Percentiles rank a stretch among this genome's conserved stretches.
Evolutionary conservation across 2,888 invertebrate species (phyloP).

Genomic region (Tipula confusa): DNA sequence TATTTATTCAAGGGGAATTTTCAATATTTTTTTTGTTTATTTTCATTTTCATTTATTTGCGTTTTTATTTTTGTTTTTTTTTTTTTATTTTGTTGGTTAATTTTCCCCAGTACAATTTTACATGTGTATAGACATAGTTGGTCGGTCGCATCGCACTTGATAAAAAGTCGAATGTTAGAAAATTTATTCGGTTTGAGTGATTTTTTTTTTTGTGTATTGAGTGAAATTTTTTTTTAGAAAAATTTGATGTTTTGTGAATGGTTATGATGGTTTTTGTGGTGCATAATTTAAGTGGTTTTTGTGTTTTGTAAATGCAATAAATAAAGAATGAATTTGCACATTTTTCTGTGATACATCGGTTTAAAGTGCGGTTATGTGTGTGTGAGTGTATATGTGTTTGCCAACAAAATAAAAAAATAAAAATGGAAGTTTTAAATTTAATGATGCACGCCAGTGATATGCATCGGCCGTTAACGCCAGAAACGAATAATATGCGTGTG

Average conservation of each 20-base stretch:
- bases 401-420: too few relatives aligned
- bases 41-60: too few relatives aligned
- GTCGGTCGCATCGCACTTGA: neutral
- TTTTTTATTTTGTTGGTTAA: neutral
- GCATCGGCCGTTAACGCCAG: slow-evolving; percentile 45
- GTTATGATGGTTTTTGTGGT: neutral
- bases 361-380: neutral
- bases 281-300: neutral
- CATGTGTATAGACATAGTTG: neutral
- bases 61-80: too few relatives aligned
- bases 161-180: neutral
- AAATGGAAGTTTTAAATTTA: slow-evolving; percentile 50
- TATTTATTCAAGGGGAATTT: neutral
- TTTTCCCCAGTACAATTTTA: slow-evolving; percentile 3
- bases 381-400: neutral
- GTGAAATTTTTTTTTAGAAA: neutral
- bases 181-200: neutral
- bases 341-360: slow-evolving; percentile 3
- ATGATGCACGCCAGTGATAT: slow-evolving; percentile 52
- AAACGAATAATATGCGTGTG: slow-evolving; percentile 56
- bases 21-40: too few relatives aligned
- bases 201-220: neutral
- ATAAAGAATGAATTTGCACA: neutral
- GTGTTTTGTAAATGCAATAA: neutral
- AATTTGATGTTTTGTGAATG: neutral